phyloP scores from a whole-genome alignment of 2,113 vertebrate genomes.

The Paracyprichromis sp. region DNA sequence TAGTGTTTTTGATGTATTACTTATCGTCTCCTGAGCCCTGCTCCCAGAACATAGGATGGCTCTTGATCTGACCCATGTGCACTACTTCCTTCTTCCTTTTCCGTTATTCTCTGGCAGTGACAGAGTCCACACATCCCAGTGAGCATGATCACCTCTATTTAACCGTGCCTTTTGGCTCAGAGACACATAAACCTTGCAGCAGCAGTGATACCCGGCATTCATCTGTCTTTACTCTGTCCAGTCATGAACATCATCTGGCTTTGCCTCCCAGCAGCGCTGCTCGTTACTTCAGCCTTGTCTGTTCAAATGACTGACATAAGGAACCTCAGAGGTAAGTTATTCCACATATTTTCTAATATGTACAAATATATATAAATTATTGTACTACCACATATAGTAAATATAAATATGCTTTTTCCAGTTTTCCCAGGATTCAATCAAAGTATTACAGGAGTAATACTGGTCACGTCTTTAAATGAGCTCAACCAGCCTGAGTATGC shows the following conservation, averaged over 20 bases:
- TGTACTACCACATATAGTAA: background rate
- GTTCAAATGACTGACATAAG: background rate
- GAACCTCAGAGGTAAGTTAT: conserved; percentile 30
- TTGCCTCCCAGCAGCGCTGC: conserved; percentile 17
- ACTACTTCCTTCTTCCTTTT: conserved; percentile 67
- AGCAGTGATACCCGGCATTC: background rate
- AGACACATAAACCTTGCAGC: background rate
- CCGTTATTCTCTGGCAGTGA: conserved; percentile 40
- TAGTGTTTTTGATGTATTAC: background rate
- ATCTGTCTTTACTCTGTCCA: background rate
- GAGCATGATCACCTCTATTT: conserved; percentile 51
- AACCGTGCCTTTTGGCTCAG: conserved; percentile 44
- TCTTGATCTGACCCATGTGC: conserved; percentile 29
- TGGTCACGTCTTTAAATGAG: conserved; percentile 19
- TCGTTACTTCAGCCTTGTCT: background rate
- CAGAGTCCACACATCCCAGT: conserved; percentile 27
- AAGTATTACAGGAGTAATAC: conserved; percentile 74
- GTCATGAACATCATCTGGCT: conserved; percentile 37
- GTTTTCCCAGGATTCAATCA: conserved; percentile 55
- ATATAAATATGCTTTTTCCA: background rate
- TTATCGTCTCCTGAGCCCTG: background rate
- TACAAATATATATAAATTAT: background rate
- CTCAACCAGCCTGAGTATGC: conserved; percentile 8
- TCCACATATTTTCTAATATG: background rate
- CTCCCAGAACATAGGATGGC: conserved; percentile 28